These are phyloP conservation scores for Deilephila elpenor DNA, from an alignment of 2,888 invertebrate genomes.

Conservation along the genomic window DNA sequence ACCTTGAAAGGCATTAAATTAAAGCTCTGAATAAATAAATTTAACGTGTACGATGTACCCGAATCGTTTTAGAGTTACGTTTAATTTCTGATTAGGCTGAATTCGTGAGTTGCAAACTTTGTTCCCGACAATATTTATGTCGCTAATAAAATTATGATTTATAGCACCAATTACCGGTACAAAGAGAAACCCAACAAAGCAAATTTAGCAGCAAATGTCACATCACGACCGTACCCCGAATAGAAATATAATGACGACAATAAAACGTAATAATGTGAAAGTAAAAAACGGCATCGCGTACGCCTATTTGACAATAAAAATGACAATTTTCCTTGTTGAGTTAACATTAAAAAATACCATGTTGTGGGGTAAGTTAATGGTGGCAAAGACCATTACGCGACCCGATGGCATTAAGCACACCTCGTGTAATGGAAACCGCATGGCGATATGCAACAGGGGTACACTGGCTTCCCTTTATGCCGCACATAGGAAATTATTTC, in stretches of 20 bases:
- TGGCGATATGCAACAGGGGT: constrained; percentile 66
- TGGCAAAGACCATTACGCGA: constrained; percentile 70
- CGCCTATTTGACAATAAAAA: constrained; percentile 72
- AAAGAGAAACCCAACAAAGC: constrained; percentile 39
- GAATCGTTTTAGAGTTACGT: constrained; percentile 7
- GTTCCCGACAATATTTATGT: constrained; percentile 32
- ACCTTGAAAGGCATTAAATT: constrained; percentile 26
- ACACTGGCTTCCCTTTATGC: constrained; percentile 55
- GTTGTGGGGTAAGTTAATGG: constrained; percentile 75
- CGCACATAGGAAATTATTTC: constrained; percentile 44
- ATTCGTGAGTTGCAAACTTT: constrained; percentile 11
- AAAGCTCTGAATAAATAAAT: constrained; percentile 26
- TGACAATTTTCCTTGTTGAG: constrained; percentile 72
- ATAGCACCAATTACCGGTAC: constrained; percentile 37
- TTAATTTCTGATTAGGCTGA: constrained; percentile 21
- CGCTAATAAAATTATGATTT: constrained; percentile 41
- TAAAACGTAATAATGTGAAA: constrained; percentile 68
- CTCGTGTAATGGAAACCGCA: constrained; percentile 76
- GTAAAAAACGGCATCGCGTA: constrained; percentile 61
- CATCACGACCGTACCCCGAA: constrained; percentile 51
- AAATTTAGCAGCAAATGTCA: constrained; percentile 53
- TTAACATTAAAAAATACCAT: constrained; percentile 72
- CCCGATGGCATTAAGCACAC: constrained; percentile 72
- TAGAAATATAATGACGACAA: constrained; percentile 72
- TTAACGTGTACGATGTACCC: constrained; percentile 15